A percentile compares a stretch with the other conserved stretches of the same genome.
Evolutionary conservation across 2,888 invertebrate genomes (phyloP).

Genomic region (Steinernema scapterisci): DNA sequence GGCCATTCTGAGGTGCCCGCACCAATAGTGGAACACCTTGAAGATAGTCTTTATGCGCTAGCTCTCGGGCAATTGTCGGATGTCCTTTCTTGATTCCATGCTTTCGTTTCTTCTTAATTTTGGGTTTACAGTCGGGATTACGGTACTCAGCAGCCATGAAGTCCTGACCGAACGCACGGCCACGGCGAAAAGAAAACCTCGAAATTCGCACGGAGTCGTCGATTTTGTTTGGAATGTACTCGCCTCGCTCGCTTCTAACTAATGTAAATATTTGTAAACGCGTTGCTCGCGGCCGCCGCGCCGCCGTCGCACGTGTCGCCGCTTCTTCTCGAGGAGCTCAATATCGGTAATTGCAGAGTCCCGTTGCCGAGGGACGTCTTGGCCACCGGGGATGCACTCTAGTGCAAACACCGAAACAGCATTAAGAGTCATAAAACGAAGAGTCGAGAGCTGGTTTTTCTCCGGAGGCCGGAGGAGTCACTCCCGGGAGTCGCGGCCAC

Average conservation of each 20-base stretch:
- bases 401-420: background rate
- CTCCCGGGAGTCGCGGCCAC: background rate
- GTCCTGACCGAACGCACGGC: too few relatives aligned
- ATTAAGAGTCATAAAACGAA: background rate
- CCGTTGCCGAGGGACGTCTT: background rate
- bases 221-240: constrained; percentile 7
- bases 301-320: background rate
- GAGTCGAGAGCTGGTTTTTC: background rate
- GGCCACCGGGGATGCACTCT: background rate
- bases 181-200: background rate
- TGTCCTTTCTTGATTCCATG: too few relatives aligned
- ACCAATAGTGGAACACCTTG: too few relatives aligned
- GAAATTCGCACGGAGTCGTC: constrained; percentile 11
- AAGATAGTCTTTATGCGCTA: too few relatives aligned
- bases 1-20: too few relatives aligned
- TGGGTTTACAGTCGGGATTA: too few relatives aligned
- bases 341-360: background rate
- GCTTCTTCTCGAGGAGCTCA: background rate
- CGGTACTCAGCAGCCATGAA: too few relatives aligned
- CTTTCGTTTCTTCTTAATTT: too few relatives aligned
- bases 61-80: too few relatives aligned
- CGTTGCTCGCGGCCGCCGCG: background rate
- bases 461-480: too few relatives aligned
- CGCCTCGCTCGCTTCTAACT: constrained; percentile 15
- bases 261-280: constrained; percentile 26